Base-by-base conservation (phyloP, 2,888 invertebrate species). In the Prosopocoilus inquinatus region DNA sequence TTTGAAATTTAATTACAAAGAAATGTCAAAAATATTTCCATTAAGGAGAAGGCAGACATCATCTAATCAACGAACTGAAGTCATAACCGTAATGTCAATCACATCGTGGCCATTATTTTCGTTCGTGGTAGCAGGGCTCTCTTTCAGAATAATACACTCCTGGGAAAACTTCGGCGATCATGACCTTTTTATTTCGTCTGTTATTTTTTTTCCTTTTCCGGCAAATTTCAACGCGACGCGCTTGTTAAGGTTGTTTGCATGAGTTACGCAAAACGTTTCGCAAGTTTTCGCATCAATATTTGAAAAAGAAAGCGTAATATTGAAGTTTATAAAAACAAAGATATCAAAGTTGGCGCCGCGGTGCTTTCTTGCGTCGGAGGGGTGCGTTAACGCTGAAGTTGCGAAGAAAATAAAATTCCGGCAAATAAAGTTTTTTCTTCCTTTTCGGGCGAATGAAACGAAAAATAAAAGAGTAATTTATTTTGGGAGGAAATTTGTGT, bases 101-200 rank as follows among this genome's bases (percentile, higher is more conserved):
- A 58, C 54, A 50, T 47, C 53, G 44, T 45, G 50, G 60, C 60
- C 57, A 58, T 62, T 60, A 58, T 55, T 60, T 62, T 60, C 55
- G 60, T 53, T 59, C 62, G 62, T 62, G 58, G 55, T 55, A 47
- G 51, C 58, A 52, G 54, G 41, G 9, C 41, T 28, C 20, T 28
- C 20, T 28, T 28, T 28, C 41, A 16, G 41, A 13, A 16, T 9
- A 41, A 41, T 41, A 9, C 13, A 5, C 16, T 16, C 16, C 41
- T 9, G 15, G 41, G 41, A 16, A 9, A 11, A 41, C 16, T 9
- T 16, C 15, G 12, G 13, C 15, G 41, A 11, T 11, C 41, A 41
- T 41, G 41, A 41, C 16, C 16, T 41, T 16, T 41, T 41, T 41
- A 41, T 12, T n/a, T 11, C 36, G 12, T 36, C 41, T 13, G 9